Conservation (phyloP, 37 sponge, comb jelly and placozoan species). For the Bolinopsis microptera region DNA sequence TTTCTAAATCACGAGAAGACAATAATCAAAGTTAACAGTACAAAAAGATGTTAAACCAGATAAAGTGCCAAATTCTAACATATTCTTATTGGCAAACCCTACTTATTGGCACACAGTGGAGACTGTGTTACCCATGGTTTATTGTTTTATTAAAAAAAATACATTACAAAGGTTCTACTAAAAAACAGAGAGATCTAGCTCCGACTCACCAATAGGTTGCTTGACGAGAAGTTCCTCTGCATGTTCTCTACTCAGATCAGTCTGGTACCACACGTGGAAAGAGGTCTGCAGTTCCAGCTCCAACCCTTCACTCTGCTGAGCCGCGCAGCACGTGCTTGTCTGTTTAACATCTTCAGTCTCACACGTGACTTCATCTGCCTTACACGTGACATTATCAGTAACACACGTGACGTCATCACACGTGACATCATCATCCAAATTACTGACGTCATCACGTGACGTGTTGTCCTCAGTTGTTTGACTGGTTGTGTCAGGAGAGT, state of each 20-base stretch:
- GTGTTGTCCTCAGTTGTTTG: neutral
- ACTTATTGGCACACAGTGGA: too few relatives aligned
- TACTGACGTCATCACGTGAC: neutral
- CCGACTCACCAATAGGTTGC: slow-evolving; percentile 25
- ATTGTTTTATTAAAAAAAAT: too few relatives aligned
- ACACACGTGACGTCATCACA: neutral
- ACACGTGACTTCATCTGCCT: neutral
- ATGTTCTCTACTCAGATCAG: slow-evolving; percentile 29
- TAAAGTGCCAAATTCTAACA: too few relatives aligned
- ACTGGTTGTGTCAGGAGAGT: neutral
- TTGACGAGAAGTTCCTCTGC: slow-evolving; percentile 42
- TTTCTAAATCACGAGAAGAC: too few relatives aligned
- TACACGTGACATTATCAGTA: neutral
- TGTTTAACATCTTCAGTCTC: neutral
- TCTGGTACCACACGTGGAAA: slow-evolving; percentile 51
- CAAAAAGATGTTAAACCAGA: too few relatives aligned
- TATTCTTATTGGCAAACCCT: too few relatives aligned
- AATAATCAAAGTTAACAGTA: too few relatives aligned
- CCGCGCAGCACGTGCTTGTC: neutral
- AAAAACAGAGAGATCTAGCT: too few relatives aligned
- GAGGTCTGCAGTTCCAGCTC: slow-evolving; percentile 49
- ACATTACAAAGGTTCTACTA: too few relatives aligned
- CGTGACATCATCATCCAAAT: too few relatives aligned
- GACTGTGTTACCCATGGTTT: too few relatives aligned
- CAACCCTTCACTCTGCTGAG: neutral